Conservation (phyloP, 2,797 vertebrate species). For the Molossus alvarezi region DNA sequence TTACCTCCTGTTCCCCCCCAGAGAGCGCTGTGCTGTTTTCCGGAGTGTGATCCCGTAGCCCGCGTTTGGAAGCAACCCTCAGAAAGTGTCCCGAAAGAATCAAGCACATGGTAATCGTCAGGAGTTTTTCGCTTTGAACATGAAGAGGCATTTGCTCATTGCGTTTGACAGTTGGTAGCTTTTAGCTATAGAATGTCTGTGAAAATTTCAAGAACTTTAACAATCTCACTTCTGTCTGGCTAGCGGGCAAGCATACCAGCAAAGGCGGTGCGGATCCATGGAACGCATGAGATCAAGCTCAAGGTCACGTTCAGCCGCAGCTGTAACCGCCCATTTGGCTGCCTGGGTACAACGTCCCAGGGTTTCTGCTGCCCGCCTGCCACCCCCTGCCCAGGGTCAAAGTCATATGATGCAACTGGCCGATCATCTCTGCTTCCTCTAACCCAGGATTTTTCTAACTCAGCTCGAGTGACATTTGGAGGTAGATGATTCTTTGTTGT, state of each 20-base stretch:
- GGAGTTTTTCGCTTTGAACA: constrained; percentile 85
- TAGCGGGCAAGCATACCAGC: constrained; percentile 86
- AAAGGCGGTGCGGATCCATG: constrained; percentile 80
- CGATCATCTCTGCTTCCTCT: background rate
- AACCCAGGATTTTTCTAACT: background rate
- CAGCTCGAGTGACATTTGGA: background rate
- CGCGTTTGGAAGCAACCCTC: constrained; percentile 57
- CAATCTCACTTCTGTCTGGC: constrained; percentile 86
- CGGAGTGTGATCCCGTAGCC: background rate
- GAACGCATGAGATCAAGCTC: constrained; percentile 73
- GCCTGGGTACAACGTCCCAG: fast-evolving
- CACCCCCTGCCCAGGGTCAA: background rate
- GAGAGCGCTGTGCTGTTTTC: constrained; percentile 77
- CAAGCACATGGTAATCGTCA: constrained; percentile 84
- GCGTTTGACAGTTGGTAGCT: constrained; percentile 88
- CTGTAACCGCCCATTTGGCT: background rate
- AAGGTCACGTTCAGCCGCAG: constrained; percentile 61
- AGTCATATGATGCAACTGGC: too few relatives aligned
- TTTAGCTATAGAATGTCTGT: constrained; percentile 85
- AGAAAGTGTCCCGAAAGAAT: constrained; percentile 61
- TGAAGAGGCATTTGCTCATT: constrained; percentile 87
- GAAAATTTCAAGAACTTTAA: constrained; percentile 87
- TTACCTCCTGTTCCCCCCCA: constrained; percentile 75
- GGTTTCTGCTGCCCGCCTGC: background rate
- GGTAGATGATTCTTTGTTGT: background rate